phyloP scores from a whole-genome alignment of 2,797 vertebrate species.

The Chaunax sp. region DNA sequence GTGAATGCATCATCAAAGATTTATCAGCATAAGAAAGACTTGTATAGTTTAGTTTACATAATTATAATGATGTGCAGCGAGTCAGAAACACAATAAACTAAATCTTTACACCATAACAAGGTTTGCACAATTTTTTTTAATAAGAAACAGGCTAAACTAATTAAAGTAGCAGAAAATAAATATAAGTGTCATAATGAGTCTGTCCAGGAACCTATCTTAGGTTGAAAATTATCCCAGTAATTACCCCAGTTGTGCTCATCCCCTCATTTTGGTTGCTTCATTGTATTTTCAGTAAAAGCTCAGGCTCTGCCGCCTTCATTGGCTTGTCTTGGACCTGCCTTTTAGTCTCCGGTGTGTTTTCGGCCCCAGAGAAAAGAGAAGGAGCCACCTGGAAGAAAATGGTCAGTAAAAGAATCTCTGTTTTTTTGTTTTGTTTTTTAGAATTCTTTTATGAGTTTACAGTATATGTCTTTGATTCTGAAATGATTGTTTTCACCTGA shows the following conservation, averaged over 20 bases:
- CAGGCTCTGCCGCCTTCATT: slow-evolving; percentile 90
- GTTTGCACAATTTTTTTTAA: not conserved
- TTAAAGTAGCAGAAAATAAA: not conserved
- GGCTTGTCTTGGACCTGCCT: slow-evolving; percentile 95
- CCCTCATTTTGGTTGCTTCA: not conserved
- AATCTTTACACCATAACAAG: not conserved
- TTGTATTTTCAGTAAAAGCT: slow-evolving; percentile 88
- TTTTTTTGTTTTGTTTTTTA: not conserved
- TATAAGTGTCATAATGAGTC: no score
- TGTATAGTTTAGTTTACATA: not conserved
- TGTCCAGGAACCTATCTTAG: not conserved
- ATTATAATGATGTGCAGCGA: not conserved
- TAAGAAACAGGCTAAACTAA: not conserved
- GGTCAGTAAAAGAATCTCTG: slow-evolving; percentile 73
- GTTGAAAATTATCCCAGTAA: not conserved
- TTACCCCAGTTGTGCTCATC: not conserved
- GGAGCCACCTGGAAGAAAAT: slow-evolving; percentile 93
- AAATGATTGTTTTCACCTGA: not conserved
- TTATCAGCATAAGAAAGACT: not conserved
- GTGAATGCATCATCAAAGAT: not conserved
- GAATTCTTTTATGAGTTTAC: no score
- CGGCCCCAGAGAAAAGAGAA: slow-evolving; percentile 86
- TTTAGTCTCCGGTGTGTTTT: slow-evolving; percentile 88
- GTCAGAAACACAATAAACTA: not conserved
- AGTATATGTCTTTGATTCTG: not conserved